These are phyloP conservation scores for Muscina levida DNA, from an alignment of 2,888 invertebrate genomes.

Conservation along the genomic window DNA sequence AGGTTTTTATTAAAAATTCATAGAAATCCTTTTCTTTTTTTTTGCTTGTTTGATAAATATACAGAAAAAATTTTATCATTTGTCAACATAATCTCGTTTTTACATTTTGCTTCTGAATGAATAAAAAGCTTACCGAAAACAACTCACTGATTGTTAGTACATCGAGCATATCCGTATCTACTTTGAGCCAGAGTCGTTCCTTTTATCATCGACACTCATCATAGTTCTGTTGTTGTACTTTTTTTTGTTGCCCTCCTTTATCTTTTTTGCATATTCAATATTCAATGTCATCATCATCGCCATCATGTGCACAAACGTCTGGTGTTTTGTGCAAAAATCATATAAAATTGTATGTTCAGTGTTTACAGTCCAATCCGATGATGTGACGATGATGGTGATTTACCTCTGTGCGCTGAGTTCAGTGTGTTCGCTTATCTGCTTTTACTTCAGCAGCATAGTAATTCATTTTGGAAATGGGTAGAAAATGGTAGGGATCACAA, in stretches of 20 bases:
- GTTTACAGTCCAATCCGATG: no score
- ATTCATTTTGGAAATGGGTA: slow-evolving; percentile 14
- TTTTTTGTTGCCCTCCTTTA: no score
- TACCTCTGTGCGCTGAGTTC: no score
- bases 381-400: no score
- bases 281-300: background rate
- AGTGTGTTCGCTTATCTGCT: slow-evolving; percentile 1
- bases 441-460: slow-evolving; percentile 26
- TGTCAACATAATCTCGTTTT: background rate
- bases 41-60: no score
- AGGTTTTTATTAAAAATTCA: background rate
- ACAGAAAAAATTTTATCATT: background rate
- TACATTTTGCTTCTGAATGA: background rate
- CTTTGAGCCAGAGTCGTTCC: background rate
- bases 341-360: background rate
- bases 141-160: background rate
- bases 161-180: background rate
- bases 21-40: background rate
- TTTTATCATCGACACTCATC: slow-evolving; percentile 24
- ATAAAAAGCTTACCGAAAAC: background rate
- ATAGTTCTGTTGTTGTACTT: no score
- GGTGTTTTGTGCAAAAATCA: slow-evolving; percentile 12
- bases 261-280: slow-evolving; percentile 12
- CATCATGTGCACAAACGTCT: background rate
- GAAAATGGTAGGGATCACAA: background rate